A percentile compares a stretch with the other conserved stretches of the same genome.
Evolutionary conservation across 1,140 invertebrate species (phyloP).

Genomic region (Homarus americanus): DNA sequence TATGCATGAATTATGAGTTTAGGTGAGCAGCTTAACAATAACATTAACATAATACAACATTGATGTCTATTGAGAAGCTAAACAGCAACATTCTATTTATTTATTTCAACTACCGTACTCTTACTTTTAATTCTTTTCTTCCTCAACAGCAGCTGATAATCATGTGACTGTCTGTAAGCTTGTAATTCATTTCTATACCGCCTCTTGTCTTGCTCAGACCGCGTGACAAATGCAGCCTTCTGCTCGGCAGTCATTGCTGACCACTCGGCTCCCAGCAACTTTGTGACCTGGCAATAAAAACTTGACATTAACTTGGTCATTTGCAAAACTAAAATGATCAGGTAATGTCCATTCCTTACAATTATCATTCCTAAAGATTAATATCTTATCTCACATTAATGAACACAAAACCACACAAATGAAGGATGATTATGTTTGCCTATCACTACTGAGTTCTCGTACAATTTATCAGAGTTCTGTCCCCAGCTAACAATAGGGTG

Average conservation of each 20-base stretch:
- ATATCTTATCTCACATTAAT: too few species aligned
- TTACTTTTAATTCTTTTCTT: constrained; percentile 80
- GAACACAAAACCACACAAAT: too few species aligned
- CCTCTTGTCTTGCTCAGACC: constrained; percentile 81
- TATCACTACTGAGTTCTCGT: too few species aligned
- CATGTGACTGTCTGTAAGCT: constrained; percentile 81
- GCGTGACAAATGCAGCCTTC: constrained; percentile 81
- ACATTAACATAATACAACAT: background rate
- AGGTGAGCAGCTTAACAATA: too few species aligned
- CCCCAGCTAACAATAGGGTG: background rate
- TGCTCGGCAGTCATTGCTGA: constrained; percentile 80
- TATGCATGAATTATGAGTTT: too few species aligned
- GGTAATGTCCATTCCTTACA: too few species aligned
- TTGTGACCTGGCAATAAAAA: constrained; percentile 78
- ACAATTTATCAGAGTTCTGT: too few species aligned
- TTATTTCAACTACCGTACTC: background rate
- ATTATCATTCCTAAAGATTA: too few species aligned
- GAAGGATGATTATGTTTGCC: too few species aligned
- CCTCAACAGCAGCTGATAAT: constrained; percentile 80
- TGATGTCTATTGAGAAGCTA: too few species aligned
- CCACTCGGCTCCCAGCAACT: constrained; percentile 82
- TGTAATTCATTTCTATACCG: constrained; percentile 81
- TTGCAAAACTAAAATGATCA: too few species aligned
- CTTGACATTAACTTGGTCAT: too few species aligned
- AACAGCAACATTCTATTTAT: background rate